Base-by-base conservation (phyloP, 2,888 invertebrate genomes). In the Ormyrus rosae region DNA sequence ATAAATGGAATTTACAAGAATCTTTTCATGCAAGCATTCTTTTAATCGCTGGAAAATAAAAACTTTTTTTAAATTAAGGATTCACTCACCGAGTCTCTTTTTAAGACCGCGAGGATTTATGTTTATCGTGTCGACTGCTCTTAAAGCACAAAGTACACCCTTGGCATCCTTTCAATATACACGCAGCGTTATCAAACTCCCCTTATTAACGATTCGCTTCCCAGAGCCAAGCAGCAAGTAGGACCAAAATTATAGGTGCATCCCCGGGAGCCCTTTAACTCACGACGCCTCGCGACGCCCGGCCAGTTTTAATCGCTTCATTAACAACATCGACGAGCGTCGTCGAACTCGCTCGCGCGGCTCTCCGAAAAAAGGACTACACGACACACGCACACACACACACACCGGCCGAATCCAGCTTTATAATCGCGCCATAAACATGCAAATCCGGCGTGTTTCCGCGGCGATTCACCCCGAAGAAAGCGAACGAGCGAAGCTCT, bases 251-350 rank as follows among this genome's bases (percentile, higher is more conserved):
- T n/a, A 11, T 56, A 56, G 56, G 56, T 13, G 13, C n/a, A 56
- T 53, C 34, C 10, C 53, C 53, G 53, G 53, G 34, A 34, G 34
- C 34, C 34, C 34, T 11, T 53, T 67, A 67, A 67, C 10, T 67
- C 51, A 67, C 34, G 34, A 34, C n/a, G n/a, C 67, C 53, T 9
- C 10, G 34, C 13, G 4, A 63, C 34, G 53, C 53, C 13, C 51
- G 45, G 11, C 51, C 8, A 55, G 64, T 64, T 64, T 73, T 73
- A 73, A 73, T 73, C 73, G 56, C 73, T 73, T 73, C 64, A 56
- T 73, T 73, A 64, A 64, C 60, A 34, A 50, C 51, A 34, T 45
- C 11, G 56, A 51, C 6, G 6, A 53, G 55, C 4, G 13, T 55
- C 56, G 46, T 58, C 13, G 58, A 48, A 10, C 68, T 45, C 10